Percentiles rank a stretch among this genome's conserved stretches.
phyloP scores from a whole-genome alignment of 30 jellyfish, hydroid and myxozoan genomes.

The Haliclystus octoradiatus region DNA sequence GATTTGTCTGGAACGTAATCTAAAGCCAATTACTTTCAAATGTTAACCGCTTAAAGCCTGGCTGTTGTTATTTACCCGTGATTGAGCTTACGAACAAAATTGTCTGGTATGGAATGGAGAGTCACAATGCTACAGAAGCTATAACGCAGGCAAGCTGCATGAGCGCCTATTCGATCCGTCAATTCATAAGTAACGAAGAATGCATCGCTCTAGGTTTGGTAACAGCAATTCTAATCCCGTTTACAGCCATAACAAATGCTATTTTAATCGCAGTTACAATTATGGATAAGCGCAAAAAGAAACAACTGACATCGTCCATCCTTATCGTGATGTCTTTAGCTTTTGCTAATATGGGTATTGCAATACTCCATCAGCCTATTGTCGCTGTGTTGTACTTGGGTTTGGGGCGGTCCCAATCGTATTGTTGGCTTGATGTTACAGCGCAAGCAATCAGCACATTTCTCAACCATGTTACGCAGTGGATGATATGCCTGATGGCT shows the following conservation, averaged over 20 bases:
- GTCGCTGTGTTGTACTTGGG: not conserved
- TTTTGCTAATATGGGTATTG: not conserved
- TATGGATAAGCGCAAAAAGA: not conserved
- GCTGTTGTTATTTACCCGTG: too few species aligned
- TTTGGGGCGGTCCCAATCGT: not conserved
- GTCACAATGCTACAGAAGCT: too few species aligned
- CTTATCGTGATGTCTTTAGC: not conserved
- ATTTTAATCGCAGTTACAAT: not conserved
- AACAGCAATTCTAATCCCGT: not conserved
- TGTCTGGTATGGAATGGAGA: too few species aligned
- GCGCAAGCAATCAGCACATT: not conserved
- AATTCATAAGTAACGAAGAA: not conserved
- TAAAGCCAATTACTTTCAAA: too few species aligned
- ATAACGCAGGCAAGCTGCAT: too few species aligned
- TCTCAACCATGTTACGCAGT: not conserved
- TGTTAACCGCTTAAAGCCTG: too few species aligned
- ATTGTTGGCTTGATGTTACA: not conserved
- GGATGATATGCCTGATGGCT: not conserved
- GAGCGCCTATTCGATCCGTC: not conserved
- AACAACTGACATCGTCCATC: not conserved
- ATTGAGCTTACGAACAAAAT: too few species aligned
- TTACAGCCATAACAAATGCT: not conserved
- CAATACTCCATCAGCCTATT: not conserved
- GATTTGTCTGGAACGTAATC: too few species aligned
- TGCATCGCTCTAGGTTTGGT: not conserved